Conservation (phyloP, 1,140 invertebrate species). For the Drosophila bipectinata region DNA sequence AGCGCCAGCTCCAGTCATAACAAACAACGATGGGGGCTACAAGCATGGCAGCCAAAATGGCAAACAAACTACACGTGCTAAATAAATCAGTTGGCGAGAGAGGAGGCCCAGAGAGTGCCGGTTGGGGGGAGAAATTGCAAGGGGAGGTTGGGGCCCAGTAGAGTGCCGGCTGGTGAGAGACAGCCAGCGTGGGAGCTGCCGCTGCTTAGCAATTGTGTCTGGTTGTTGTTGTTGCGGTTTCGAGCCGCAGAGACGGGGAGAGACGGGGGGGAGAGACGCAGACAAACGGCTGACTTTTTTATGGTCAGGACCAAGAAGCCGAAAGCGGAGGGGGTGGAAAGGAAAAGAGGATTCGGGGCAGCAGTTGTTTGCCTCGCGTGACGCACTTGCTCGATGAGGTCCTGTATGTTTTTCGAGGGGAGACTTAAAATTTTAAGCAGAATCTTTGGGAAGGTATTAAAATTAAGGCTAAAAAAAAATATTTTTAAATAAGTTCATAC, state of each 20-base stretch:
- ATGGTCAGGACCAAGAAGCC: neutral
- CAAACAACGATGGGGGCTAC: slow-evolving; percentile 55
- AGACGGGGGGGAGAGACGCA: slow-evolving; percentile 3
- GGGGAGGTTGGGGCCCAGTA: slow-evolving; percentile 1
- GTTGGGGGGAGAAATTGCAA: slow-evolving; percentile 3
- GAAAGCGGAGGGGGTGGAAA: neutral
- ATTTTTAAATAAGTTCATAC: too few species aligned
- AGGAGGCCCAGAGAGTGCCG: slow-evolving; percentile 13
- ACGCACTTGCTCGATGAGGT: slow-evolving; percentile 54
- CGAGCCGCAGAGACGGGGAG: too few species aligned
- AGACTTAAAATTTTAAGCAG: neutral
- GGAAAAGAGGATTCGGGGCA: neutral
- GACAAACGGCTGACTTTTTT: slow-evolving; percentile 35
- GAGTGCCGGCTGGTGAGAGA: slow-evolving; percentile 10
- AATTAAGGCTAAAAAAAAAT: neutral
- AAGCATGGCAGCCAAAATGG: slow-evolving; percentile 46
- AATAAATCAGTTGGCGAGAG: neutral
- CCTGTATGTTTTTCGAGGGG: slow-evolving; percentile 47
- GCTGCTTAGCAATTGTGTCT: slow-evolving; percentile 34
- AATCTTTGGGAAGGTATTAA: neutral
- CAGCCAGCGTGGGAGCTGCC: slow-evolving; percentile 25
- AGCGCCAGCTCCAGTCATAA: slow-evolving; percentile 62
- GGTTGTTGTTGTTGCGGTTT: slow-evolving; percentile 18
- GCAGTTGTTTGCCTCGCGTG: slow-evolving; percentile 41
- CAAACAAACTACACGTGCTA: slow-evolving; percentile 72